Percentiles rank a stretch among this genome's conserved stretches.
Conservation (phyloP, 2,797 vertebrate genomes). For the Iguana delicatissima region DNA sequence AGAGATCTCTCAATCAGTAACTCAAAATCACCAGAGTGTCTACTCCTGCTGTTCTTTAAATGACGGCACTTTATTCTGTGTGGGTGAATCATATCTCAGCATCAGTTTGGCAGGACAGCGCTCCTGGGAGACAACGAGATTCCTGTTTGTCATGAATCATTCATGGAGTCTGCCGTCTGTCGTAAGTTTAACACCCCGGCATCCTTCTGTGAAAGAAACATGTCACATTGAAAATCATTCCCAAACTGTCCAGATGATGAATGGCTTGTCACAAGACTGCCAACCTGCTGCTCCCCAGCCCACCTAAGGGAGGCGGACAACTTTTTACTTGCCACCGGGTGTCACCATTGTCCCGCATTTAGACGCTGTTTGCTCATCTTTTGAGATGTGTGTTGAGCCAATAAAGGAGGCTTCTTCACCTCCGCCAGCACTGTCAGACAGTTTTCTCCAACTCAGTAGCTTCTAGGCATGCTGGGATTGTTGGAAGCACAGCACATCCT, state of each 20-base stretch:
- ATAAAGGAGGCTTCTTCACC: neutral
- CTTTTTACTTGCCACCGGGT: constrained; percentile 53
- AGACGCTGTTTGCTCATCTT: neutral
- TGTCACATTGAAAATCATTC: neutral
- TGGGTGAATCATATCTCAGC: neutral
- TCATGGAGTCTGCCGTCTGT: neutral
- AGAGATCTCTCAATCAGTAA: neutral
- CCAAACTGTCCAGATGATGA: neutral
- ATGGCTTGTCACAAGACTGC: neutral
- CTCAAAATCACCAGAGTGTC: too few species aligned
- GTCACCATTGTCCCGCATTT: constrained; percentile 70
- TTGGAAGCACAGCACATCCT: too few species aligned
- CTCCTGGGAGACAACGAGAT: neutral
- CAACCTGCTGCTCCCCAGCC: neutral
- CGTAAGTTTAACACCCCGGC: neutral
- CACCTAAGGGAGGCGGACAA: neutral
- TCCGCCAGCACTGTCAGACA: too few species aligned
- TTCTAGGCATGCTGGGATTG: too few species aligned
- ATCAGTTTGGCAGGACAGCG: neutral
- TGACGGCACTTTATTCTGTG: neutral
- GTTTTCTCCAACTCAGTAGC: too few species aligned
- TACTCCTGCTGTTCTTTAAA: neutral
- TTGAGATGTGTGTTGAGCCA: fast-evolving
- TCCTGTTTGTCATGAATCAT: neutral
- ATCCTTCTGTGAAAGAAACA: neutral